Evolutionary conservation across 2,113 vertebrate species (phyloP).

Genomic region (Crypturellus undulatus): DNA sequence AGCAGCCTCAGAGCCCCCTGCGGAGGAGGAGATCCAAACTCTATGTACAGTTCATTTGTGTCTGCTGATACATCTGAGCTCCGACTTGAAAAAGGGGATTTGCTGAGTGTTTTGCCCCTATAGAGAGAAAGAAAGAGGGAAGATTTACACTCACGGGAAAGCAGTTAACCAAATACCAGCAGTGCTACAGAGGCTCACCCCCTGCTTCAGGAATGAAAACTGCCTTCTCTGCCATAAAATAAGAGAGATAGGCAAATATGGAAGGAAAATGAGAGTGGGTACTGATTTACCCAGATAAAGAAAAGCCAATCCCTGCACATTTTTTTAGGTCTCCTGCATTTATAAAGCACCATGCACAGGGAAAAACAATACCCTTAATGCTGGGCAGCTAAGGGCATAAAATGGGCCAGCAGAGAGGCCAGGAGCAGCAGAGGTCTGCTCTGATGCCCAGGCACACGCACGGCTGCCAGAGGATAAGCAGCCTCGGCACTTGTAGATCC

Average conservation of each 20-base stretch:
- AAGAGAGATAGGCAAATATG: neutral
- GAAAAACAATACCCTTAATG: neutral
- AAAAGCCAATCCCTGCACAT: neutral
- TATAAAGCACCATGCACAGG: neutral
- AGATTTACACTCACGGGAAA: neutral
- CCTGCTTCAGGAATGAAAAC: neutral
- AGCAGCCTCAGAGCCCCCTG: constrained; percentile 29
- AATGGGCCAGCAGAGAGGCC: neutral
- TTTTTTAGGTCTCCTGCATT: neutral
- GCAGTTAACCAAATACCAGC: constrained; percentile 23
- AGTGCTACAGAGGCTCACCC: neutral
- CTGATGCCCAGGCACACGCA: accelerated
- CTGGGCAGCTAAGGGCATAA: neutral
- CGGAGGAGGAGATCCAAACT: constrained; percentile 12
- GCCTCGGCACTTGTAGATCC: neutral
- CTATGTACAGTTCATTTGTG: constrained; percentile 19
- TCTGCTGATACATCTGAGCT: constrained; percentile 31
- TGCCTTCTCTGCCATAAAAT: neutral
- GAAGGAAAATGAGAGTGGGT: neutral
- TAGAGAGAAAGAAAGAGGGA: constrained; percentile 14
- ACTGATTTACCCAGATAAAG: neutral
- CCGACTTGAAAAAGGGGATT: constrained; percentile 24
- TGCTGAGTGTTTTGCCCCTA: constrained; percentile 4
- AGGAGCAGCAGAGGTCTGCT: neutral
- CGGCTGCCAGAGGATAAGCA: neutral